Base-by-base conservation (phyloP, 2,113 vertebrate genomes). In the Dendrocopos noguchii region DNA sequence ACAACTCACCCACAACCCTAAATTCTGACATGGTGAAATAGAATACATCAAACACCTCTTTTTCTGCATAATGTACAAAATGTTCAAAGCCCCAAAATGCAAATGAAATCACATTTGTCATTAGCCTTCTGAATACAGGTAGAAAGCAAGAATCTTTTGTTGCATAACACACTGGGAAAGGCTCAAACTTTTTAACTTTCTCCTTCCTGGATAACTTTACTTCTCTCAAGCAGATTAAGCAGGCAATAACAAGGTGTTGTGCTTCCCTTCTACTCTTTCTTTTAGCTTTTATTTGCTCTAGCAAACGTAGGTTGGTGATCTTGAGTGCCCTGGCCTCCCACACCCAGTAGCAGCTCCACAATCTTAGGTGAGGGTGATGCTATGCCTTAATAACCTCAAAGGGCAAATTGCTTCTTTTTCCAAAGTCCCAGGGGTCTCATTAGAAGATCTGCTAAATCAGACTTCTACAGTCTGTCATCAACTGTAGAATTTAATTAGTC, bases 371-470 rank as follows among this genome's bases (percentile, higher is more conserved):
- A 80, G 71, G 60, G 74, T 50, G 59, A 46, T 68, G 71, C 39
- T 82, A 39, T 31, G 81, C 19, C 44, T 88, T 76, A 39, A 12
- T 53, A 92, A 92, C 53, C 68, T 91, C 80, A 34, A 53, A 80
- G 59, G 56, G 70, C 77, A 88, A 55, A 8, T 3, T 50, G 64
- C 42, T 88, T 94, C 64, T 80, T 50, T 27, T 84, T 90, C 82
- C 76, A 39, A 17, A 25, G 52, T 90, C 84, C 76, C 77, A 71
- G 74, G 82, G 82, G 88, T 94, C 91, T 97, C 94, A 96, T 95
- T 90, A 96, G 90, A 88, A 39, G 52, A 93, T 93, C 76, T 93
- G 91, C 89, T 82, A 91, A 93, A 95, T 29, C 76, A 88, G 76
- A 82, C 81, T 92, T 89, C 84, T 65, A 64, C 59, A 77, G 63